These are phyloP conservation scores for Torymus auratus DNA, from an alignment of 2,888 invertebrate genomes.

Conservation along the genomic window DNA sequence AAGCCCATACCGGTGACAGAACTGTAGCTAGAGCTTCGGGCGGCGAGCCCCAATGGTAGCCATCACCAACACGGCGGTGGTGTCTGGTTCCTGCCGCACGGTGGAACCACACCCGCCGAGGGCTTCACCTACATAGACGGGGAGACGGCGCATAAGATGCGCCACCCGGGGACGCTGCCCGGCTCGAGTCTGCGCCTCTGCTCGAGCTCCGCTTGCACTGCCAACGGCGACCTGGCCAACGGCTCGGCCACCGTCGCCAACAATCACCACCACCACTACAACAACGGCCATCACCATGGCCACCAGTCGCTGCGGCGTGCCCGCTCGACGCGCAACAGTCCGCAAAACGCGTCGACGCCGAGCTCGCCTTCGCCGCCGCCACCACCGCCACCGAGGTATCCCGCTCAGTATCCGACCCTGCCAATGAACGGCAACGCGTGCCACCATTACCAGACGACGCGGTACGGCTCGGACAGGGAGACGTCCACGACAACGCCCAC, in stretches of 20 bases:
- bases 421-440: constrained; percentile 71
- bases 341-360: constrained; percentile 40
- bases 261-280: constrained; percentile 37
- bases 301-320: constrained; percentile 59
- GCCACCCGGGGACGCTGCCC: constrained; percentile 75
- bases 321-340: constrained; percentile 54
- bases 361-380: constrained; percentile 59
- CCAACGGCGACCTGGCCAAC: constrained; percentile 54
- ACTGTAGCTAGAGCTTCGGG: constrained; percentile 97
- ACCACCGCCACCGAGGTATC: constrained; percentile 68
- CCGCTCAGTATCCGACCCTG: constrained; percentile 71
- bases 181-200: constrained; percentile 64
- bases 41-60: constrained; percentile 80
- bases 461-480: constrained; percentile 57
- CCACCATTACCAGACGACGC: constrained; percentile 70
- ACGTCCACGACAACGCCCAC: background rate
- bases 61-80: constrained; percentile 79
- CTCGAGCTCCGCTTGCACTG: constrained; percentile 52
- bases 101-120: constrained; percentile 82
- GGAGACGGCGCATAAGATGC: constrained; percentile 80
- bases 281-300: constrained; percentile 1
- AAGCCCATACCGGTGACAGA: constrained; percentile 92
- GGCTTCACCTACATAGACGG: constrained; percentile 88
- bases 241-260: constrained; percentile 22
- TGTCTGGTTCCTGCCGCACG: constrained; percentile 85